These are phyloP conservation scores for Lepisosteus osseus DNA, from an alignment of 2,113 vertebrate species.

Conservation along the genomic window DNA sequence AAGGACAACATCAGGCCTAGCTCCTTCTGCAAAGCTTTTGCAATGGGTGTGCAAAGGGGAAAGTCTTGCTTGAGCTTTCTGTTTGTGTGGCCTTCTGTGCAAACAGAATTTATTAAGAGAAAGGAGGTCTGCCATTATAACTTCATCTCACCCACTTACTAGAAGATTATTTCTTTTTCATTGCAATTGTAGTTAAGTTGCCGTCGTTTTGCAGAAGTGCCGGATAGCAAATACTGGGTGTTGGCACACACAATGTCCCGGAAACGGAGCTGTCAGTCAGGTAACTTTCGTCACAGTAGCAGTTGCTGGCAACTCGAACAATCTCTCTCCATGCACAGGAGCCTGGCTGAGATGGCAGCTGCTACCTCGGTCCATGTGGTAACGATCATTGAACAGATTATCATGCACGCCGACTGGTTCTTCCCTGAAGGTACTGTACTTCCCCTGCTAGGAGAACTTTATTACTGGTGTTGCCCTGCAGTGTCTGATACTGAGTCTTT, in stretches of 20 bases:
- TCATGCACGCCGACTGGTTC: conserved; percentile 97
- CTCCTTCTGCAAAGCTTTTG: background rate
- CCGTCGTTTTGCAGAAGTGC: too few species aligned
- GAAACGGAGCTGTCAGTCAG: too few species aligned
- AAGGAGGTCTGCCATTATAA: too few species aligned
- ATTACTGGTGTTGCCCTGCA: background rate
- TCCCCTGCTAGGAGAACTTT: background rate
- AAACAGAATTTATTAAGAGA: too few species aligned
- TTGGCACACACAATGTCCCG: too few species aligned
- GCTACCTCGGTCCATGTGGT: conserved; percentile 95
- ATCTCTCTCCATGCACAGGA: conserved; percentile 57
- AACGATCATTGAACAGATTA: conserved; percentile 91
- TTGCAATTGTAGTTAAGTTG: too few species aligned
- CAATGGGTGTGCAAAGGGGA: background rate
- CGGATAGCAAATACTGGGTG: too few species aligned
- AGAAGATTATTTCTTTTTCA: too few species aligned
- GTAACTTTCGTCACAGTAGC: background rate
- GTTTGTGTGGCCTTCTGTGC: too few species aligned
- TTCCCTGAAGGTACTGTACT: conserved; percentile 84
- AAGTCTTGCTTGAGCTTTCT: background rate
- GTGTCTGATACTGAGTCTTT: too few species aligned
- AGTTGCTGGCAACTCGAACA: background rate
- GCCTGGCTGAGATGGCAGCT: conserved; percentile 92
- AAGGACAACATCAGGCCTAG: background rate
- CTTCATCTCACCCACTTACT: too few species aligned